Percentiles rank a stretch among this genome's conserved stretches.
phyloP scores from a whole-genome alignment of 2,113 vertebrate species.

The Macquaria ambigua region DNA sequence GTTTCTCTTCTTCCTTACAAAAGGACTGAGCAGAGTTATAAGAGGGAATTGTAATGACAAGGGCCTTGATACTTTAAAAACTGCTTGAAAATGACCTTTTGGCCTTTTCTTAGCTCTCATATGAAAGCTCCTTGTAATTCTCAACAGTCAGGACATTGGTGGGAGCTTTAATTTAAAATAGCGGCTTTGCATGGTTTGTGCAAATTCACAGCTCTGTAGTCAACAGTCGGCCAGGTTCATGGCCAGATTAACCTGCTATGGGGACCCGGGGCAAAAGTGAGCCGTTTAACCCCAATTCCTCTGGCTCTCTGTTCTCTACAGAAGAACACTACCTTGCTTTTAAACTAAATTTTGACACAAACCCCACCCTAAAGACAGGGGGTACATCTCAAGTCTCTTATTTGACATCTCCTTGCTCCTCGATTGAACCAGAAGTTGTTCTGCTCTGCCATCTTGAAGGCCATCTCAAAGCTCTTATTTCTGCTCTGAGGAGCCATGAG shows the following conservation, averaged over 20 bases:
- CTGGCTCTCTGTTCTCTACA: background rate
- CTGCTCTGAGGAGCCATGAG: too few relatives aligned
- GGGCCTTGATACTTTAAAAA: background rate
- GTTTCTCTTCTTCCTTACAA: background rate
- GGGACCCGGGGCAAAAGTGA: background rate
- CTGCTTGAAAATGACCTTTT: background rate
- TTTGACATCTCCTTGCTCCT: too few relatives aligned
- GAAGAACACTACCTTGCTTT: background rate
- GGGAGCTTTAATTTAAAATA: constrained; percentile 6
- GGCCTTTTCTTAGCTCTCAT: background rate
- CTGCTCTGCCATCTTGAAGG: too few relatives aligned
- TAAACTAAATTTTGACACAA: background rate
- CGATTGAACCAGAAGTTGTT: too few relatives aligned
- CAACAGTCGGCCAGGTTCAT: background rate
- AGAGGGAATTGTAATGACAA: background rate
- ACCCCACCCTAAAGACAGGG: background rate
- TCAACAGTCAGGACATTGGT: background rate
- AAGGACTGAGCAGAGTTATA: background rate
- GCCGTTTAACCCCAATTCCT: background rate
- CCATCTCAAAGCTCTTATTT: too few relatives aligned
- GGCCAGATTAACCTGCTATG: background rate
- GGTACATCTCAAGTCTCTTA: too few relatives aligned
- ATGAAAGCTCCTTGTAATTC: background rate
- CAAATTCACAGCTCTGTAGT: background rate
- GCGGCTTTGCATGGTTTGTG: background rate